Evolutionary conservation across 2,888 invertebrate species (phyloP).

Genomic region (Diplazon laetatorius): DNA sequence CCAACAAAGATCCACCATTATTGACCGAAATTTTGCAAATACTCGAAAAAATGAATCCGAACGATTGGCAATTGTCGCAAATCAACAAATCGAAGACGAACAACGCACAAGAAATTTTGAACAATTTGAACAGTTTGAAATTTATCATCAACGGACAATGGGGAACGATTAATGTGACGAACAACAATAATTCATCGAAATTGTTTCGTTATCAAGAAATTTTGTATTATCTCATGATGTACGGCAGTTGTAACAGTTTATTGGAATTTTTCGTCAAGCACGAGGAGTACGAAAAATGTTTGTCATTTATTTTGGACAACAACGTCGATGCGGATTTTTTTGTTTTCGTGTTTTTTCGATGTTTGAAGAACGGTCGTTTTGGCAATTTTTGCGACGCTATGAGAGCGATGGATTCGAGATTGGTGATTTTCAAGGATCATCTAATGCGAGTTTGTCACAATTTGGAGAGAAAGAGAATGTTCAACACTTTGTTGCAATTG

Average conservation of each 20-base stretch:
- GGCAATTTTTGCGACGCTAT: slow-evolving; percentile 86
- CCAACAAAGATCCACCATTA: slow-evolving; percentile 87
- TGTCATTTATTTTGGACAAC: slow-evolving; percentile 88
- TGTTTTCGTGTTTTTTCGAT: slow-evolving; percentile 88
- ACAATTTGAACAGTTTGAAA: slow-evolving; percentile 82
- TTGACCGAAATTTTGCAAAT: slow-evolving; percentile 88
- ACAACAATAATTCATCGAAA: too few species aligned
- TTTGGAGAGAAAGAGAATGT: slow-evolving; percentile 87
- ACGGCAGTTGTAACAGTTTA: slow-evolving; percentile 90
- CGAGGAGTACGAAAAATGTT: slow-evolving; percentile 87
- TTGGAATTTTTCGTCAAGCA: slow-evolving; percentile 91
- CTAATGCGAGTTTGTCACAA: slow-evolving; percentile 88
- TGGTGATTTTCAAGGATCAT: slow-evolving; percentile 89
- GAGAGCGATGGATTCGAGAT: slow-evolving; percentile 86
- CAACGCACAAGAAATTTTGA: slow-evolving; percentile 82
- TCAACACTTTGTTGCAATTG: slow-evolving; percentile 89
- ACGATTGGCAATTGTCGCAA: slow-evolving; percentile 71
- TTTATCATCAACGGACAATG: slow-evolving; percentile 81
- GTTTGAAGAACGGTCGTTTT: slow-evolving; percentile 87
- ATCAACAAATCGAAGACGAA: slow-evolving; percentile 60
- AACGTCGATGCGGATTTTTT: slow-evolving; percentile 88
- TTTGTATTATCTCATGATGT: slow-evolving; percentile 90
- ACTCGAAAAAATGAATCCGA: slow-evolving; percentile 83
- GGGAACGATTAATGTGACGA: slow-evolving; percentile 65
- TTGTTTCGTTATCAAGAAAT: slow-evolving; percentile 87